These are phyloP conservation scores for Sceloporus undulatus DNA, from an alignment of 2,113 vertebrate genomes.

Conservation along the genomic window DNA sequence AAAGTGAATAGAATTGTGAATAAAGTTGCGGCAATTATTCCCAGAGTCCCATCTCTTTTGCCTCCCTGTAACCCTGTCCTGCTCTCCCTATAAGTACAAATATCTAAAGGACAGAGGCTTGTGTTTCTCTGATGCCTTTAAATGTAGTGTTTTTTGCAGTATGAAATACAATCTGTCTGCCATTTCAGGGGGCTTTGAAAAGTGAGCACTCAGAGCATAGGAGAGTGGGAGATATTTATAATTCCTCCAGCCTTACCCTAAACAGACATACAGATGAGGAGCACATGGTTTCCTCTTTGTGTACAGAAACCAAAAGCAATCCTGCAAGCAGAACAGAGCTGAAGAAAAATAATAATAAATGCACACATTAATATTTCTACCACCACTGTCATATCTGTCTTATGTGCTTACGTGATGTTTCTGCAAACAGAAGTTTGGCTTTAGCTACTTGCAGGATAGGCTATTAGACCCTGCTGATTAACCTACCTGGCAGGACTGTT, in stretches of 20 bases:
- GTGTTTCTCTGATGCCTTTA: conserved; percentile 39
- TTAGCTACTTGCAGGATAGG: background rate
- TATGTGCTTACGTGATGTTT: background rate
- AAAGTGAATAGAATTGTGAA: background rate
- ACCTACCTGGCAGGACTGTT: background rate
- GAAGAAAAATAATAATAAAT: conserved; percentile 20
- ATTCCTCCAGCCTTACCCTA: conserved; percentile 16
- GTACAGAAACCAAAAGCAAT: conserved; percentile 38
- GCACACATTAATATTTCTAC: conserved; percentile 39
- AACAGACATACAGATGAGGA: conserved; percentile 28
- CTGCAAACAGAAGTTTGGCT: conserved; percentile 24
- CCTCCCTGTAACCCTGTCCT: background rate
- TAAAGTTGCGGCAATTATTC: background rate
- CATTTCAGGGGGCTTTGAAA: conserved; percentile 46
- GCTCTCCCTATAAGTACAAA: background rate
- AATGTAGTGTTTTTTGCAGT: conserved; percentile 51
- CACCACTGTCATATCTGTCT: background rate
- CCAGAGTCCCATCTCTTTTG: background rate
- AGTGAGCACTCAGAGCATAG: conserved; percentile 27
- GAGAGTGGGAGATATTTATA: background rate
- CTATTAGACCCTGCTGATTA: background rate
- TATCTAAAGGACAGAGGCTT: conserved; percentile 24
- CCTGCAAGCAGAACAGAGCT: background rate
- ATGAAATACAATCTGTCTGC: background rate
- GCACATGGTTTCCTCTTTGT: conserved; percentile 24